phyloP scores from a whole-genome alignment of 2,888 invertebrate species.

The Polymixis lichenea region DNA sequence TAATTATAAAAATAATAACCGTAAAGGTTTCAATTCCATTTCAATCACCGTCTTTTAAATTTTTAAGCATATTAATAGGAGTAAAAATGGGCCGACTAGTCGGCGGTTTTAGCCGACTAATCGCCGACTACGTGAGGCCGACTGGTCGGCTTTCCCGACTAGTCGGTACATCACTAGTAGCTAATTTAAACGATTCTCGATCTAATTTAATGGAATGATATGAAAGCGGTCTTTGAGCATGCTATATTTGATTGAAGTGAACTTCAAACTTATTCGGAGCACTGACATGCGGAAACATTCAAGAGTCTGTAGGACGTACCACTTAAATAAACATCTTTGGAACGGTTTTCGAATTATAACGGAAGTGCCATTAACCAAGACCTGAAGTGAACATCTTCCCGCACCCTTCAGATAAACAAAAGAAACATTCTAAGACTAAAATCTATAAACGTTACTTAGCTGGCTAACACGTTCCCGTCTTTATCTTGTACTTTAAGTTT shows the following conservation, averaged over 20 bases:
- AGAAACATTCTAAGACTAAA: conserved; percentile 74
- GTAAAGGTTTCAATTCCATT: too few relatives aligned
- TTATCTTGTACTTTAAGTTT: neutral
- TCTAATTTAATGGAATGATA: conserved; percentile 42
- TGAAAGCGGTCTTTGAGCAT: conserved; percentile 30
- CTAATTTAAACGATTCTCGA: conserved; percentile 45
- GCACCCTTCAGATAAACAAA: conserved; percentile 85
- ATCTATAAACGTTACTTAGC: conserved; percentile 13
- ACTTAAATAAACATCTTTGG: conserved; percentile 68
- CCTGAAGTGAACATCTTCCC: conserved; percentile 78
- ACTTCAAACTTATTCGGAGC: conserved; percentile 47
- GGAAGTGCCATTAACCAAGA: conserved; percentile 76
- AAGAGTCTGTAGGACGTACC: conserved; percentile 40
- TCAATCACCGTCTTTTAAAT: too few relatives aligned
- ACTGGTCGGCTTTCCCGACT: too few relatives aligned
- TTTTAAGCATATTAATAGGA: too few relatives aligned
- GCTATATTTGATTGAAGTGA: conserved; percentile 47
- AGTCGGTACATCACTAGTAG: too few relatives aligned
- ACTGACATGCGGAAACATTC: conserved; percentile 33
- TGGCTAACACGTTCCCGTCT: neutral
- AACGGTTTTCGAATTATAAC: conserved; percentile 69
- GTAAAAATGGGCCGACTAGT: too few relatives aligned
- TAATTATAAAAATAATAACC: too few relatives aligned
- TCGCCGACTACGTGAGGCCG: too few relatives aligned
- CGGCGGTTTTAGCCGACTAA: too few relatives aligned